These are phyloP conservation scores for Enoplolaimus lenunculus DNA, from an alignment of 2,888 invertebrate genomes.

Conservation along the genomic window DNA sequence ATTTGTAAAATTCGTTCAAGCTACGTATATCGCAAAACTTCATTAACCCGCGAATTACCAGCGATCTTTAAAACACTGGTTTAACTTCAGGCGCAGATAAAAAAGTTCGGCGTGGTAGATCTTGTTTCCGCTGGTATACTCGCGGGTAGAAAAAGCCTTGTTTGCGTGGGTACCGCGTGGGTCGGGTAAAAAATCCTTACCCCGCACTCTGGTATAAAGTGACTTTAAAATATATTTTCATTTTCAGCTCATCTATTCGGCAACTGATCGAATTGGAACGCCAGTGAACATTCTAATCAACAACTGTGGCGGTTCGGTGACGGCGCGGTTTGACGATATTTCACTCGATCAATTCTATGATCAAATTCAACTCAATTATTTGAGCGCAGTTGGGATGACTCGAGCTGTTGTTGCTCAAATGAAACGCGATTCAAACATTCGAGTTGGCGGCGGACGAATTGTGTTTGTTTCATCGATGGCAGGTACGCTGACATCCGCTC, in stretches of 20 bases:
- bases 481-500: neutral
- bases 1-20: too few relatives aligned
- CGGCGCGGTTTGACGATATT: constrained; percentile 31
- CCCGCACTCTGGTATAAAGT: too few relatives aligned
- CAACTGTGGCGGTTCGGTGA: constrained; percentile 60
- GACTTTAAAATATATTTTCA: too few relatives aligned
- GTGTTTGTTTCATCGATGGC: constrained; percentile 50
- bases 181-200: too few relatives aligned
- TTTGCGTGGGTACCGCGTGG: too few relatives aligned
- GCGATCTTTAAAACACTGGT: too few relatives aligned
- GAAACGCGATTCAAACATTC: constrained; percentile 9
- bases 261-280: constrained; percentile 57
- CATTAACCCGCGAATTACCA: too few relatives aligned
- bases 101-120: too few relatives aligned
- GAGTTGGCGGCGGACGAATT: constrained; percentile 54
- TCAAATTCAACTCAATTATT: constrained; percentile 71
- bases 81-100: too few relatives aligned
- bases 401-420: constrained; percentile 50
- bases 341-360: constrained; percentile 38
- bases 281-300: constrained; percentile 78
- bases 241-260: constrained; percentile 22
- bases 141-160: too few relatives aligned
- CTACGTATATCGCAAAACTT: too few relatives aligned
- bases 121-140: too few relatives aligned
- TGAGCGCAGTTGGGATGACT: constrained; percentile 68